These are phyloP conservation scores for Polypterus senegalus DNA, from an alignment of 2,113 vertebrate species.

Conservation along the genomic window DNA sequence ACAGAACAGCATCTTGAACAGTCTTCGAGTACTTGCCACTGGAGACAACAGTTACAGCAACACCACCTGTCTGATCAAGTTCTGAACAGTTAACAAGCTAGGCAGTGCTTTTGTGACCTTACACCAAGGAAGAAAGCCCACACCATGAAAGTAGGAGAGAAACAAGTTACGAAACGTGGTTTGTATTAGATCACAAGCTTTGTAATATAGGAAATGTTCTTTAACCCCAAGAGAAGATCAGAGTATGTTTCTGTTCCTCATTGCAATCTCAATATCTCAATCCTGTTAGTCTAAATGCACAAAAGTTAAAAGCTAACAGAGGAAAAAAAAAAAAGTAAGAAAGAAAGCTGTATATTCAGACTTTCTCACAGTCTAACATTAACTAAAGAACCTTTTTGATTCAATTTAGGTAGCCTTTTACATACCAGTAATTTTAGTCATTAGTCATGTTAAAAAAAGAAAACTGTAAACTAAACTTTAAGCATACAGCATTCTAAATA, in stretches of 20 bases:
- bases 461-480: too few species aligned
- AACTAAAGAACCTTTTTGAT: too few species aligned
- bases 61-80: neutral
- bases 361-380: too few species aligned
- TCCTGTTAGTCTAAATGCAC: neutral
- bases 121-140: slow-evolving; percentile 1
- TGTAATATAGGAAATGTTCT: slow-evolving; percentile 30
- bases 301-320: neutral
- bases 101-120: neutral
- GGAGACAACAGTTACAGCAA: neutral
- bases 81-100: neutral
- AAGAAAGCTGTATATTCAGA: too few species aligned
- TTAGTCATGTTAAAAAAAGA: too few species aligned
- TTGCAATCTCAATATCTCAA: slow-evolving; percentile 5
- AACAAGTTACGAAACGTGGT: neutral
- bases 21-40: slow-evolving; percentile 1
- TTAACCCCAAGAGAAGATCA: slow-evolving; percentile 1
- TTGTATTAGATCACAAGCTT: neutral
- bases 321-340: neutral
- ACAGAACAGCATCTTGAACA: slow-evolving; percentile 35
- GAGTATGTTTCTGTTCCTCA: slow-evolving; percentile 18
- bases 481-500: too few species aligned
- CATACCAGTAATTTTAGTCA: too few species aligned
- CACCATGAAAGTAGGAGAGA: neutral
- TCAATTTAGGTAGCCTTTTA: too few species aligned